These are phyloP conservation scores for Cheilosia scutellata DNA, from an alignment of 2,888 invertebrate species.

Conservation along the genomic window DNA sequence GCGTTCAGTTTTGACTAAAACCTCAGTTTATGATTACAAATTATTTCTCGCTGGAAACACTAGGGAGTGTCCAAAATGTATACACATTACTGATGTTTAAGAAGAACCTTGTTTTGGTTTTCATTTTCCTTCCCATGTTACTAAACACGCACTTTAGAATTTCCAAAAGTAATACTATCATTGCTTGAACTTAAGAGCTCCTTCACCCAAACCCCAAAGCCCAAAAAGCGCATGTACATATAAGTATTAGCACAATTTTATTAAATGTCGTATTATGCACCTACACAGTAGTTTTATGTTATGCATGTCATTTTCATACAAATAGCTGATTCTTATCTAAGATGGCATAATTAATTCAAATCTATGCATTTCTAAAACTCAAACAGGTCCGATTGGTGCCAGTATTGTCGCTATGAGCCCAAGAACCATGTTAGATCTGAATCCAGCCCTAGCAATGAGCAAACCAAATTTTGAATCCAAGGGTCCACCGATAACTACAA, in stretches of 20 bases:
- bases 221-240: constrained; percentile 16
- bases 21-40: constrained; percentile 69
- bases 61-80: constrained; percentile 68
- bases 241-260: constrained; percentile 21
- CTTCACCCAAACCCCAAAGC: neutral
- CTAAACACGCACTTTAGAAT: constrained; percentile 48
- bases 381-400: constrained; percentile 84
- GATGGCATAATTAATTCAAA: neutral
- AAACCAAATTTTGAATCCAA: constrained; percentile 83
- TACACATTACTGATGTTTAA: constrained; percentile 60
- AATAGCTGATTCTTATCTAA: constrained; percentile 7
- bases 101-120: constrained; percentile 28
- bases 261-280: constrained; percentile 27
- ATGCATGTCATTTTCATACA: constrained; percentile 38
- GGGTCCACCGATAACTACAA: constrained; percentile 79
- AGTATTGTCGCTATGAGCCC: constrained; percentile 84
- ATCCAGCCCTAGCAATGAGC: constrained; percentile 84
- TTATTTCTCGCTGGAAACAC: constrained; percentile 67
- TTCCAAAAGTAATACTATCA: neutral
- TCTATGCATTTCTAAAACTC: constrained; percentile 16
- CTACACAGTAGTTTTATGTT: constrained; percentile 17
- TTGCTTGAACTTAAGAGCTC: neutral
- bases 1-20: constrained; percentile 84
- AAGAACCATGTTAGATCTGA: constrained; percentile 83
- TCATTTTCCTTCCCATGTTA: constrained; percentile 27